Base-by-base conservation (phyloP, 2,888 invertebrate genomes). In the Muscina levida region DNA sequence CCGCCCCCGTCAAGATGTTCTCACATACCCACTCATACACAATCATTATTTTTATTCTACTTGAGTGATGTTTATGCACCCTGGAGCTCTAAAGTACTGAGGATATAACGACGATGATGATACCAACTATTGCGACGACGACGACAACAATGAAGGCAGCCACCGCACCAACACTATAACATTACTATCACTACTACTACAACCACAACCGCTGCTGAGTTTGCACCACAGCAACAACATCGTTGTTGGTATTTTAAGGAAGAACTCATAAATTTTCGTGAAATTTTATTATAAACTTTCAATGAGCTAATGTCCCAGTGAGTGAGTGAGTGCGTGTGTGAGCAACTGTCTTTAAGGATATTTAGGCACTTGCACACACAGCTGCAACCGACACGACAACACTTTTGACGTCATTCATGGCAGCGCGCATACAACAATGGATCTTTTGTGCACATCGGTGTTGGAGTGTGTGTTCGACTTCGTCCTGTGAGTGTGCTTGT, bases 401-500 rank as follows among this genome's bases (percentile, higher is more conserved):
- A 59, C 44, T 44, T 74, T 72, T 79, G 75, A 79, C 79, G 71
- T 75, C 79, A 79, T 71, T 79, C 53, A 17, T 42, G 37, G 26
- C 53, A 24, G 1, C 10, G 2, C n/a, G 1, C 24, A 53, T 19
- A 51, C 24, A 53, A 46, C 53, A 53, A 53, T 24, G 53, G 53
- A 53, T 53, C 53, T 24, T 53, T 53, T 24, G 53, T 53, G 22
- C 5, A 13, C 13, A 24, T 5, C 0, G 11, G 15, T 17, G 17
- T 53, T 6, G 44, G 31, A 44, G 66, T 74, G 31, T 37, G 56
- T 66, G 17, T 57, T n/a, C n/a, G n/a, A n/a, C n/a, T n/a, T 46
- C 39, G 62, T 46, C 56, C 10, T 31, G 57, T 72, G 22, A 5
- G 3, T 31, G n/a, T 8, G 8, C 56, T 6, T 31, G 57, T 72